Base-by-base conservation (phyloP, 2,797 vertebrate genomes). In the Coluber constrictor region DNA sequence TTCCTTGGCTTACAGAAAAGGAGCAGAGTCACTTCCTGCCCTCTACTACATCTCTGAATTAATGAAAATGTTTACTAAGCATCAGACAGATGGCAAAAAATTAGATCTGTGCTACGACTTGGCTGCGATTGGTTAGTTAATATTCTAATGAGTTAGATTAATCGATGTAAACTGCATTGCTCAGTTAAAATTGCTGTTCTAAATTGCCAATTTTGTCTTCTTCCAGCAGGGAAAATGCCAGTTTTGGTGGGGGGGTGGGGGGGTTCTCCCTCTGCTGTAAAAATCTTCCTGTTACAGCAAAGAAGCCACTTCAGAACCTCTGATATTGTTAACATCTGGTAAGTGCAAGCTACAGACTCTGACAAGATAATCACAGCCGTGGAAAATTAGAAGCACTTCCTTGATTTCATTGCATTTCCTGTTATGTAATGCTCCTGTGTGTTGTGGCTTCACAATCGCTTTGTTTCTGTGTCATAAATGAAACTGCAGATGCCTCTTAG, bases 241-340 rank as follows among this genome's bases (percentile, higher is more conserved):
- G 86, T 1, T 23, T 61, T n/a, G n/a, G 37, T 1, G 37, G 37
- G 37, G 37, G 37, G n/a, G n/a, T n/a, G n/a, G 37, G 37, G 37
- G 37, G 2, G 37, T 37, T 37, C 96, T 96, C 91, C 90, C 93
- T 96, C 55, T 9, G 86, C 92, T 96, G 94, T 97, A 97, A 97
- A 83, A 97, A 97, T 96, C 91, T 93, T 96, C 97, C 96, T 97
- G 95, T 97, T 98, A 95, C 94, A 97, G 96, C 96, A 97, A 93
- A 63, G 94, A 96, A 97, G 93, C 94, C 95, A 95, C 95, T 96
- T 92, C 88, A 96, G 95, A 97, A 94, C 97, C 97, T 95, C 94
- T 95, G 94, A 96, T 97, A 96, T 96, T 96, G 92, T 95, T 96
- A 97, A 97, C 97, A 98, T 98, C 97, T 98, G 97, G 96, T 97